Evolutionary conservation across 2,113 vertebrate genomes (phyloP).

Genomic region (Pontoporia blainvillei): DNA sequence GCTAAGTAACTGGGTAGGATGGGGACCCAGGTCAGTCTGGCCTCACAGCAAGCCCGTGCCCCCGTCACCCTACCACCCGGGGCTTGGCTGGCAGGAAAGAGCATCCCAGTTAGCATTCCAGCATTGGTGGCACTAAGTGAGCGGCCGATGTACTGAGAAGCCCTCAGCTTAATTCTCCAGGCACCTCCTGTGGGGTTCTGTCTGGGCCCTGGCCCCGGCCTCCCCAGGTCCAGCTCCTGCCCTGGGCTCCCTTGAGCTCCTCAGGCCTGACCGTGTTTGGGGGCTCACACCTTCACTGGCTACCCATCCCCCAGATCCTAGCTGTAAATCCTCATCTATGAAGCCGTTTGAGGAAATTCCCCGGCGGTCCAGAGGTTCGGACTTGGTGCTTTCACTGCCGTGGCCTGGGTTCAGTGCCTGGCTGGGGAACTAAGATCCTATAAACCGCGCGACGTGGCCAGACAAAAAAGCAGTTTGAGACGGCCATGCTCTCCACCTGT

Average conservation of each 20-base stretch:
- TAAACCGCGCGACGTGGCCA: too few species aligned
- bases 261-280: fast-evolving
- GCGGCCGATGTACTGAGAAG: fast-evolving
- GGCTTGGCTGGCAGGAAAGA: background rate
- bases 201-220: fast-evolving
- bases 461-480: background rate
- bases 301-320: background rate
- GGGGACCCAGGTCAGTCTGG: background rate
- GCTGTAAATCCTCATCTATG: fast-evolving
- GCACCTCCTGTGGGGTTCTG: background rate
- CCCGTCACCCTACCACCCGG: background rate
- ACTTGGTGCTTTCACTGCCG: too few species aligned
- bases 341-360: background rate
- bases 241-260: fast-evolving
- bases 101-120: background rate
- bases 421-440: background rate
- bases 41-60: background rate
- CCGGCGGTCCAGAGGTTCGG: too few species aligned
- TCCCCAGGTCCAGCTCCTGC: background rate
- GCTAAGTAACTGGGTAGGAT: background rate
- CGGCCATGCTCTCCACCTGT: fast-evolving
- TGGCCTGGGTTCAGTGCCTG: background rate
- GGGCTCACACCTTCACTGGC: background rate
- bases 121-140: background rate
- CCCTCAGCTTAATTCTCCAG: background rate